Evolutionary conservation across 2,888 invertebrate species (phyloP).

Genomic region (Cybosia mesomella): DNA sequence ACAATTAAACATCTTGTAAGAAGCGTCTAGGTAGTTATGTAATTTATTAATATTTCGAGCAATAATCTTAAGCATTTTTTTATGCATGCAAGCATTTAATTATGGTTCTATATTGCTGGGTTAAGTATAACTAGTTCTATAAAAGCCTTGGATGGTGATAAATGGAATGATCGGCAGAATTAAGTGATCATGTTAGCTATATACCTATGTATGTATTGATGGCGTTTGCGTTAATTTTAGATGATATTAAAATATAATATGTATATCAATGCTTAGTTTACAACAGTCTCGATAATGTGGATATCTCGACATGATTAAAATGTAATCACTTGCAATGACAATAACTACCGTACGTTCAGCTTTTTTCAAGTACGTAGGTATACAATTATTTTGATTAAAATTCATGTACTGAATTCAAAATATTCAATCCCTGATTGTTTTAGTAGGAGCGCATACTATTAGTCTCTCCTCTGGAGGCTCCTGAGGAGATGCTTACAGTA

Average conservation of each 20-base stretch:
- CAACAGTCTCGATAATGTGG: not conserved
- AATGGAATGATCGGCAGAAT: conserved; percentile 7
- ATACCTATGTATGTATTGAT: too few relatives aligned
- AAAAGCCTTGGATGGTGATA: conserved; percentile 9
- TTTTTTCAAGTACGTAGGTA: not conserved
- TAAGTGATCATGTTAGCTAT: conserved; percentile 2
- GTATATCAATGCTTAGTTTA: not conserved
- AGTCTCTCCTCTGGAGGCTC: not conserved
- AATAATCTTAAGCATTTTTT: conserved; percentile 15
- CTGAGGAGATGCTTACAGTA: not conserved
- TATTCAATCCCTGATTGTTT: not conserved
- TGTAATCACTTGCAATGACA: conserved; percentile 7
- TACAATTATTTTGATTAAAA: not conserved
- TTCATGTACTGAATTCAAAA: not conserved
- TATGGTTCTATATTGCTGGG: not conserved
- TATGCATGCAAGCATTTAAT: too few relatives aligned
- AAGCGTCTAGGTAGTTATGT: not conserved
- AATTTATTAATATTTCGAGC: not conserved
- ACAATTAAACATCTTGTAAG: not conserved
- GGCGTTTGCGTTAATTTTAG: not conserved
- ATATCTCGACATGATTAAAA: conserved; percentile 1
- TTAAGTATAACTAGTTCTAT: conserved; percentile 7
- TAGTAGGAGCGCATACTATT: not conserved
- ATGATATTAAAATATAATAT: not conserved
- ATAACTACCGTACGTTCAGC: not conserved